These are phyloP conservation scores for Blennius ocellaris DNA, from an alignment of 2,113 vertebrate genomes.

Conservation along the genomic window DNA sequence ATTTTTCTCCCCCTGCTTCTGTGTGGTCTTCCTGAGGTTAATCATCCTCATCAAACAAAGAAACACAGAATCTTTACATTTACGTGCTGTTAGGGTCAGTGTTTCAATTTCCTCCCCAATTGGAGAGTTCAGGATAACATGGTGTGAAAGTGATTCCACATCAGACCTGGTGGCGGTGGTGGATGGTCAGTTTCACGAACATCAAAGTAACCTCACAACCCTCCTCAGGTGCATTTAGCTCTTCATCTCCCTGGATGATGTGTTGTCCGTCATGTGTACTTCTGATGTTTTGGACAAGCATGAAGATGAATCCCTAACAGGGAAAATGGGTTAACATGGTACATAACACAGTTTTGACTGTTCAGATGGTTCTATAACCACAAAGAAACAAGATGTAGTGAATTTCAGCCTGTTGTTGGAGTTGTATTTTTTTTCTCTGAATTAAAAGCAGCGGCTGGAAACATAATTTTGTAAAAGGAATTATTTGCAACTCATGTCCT, in stretches of 20 bases:
- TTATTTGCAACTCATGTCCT: no score
- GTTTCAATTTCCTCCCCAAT: conserved; percentile 50
- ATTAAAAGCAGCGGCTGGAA: no score
- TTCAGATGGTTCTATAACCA: no score
- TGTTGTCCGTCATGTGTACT: not conserved
- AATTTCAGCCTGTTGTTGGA: no score
- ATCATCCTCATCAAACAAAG: conserved; percentile 28
- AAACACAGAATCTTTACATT: conserved; percentile 11
- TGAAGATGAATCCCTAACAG: not conserved
- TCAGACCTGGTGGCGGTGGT: conserved; percentile 7
- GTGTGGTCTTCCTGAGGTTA: conserved; percentile 22
- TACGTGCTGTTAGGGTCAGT: conserved; percentile 31
- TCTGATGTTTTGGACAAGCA: not conserved
- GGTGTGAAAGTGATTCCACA: conserved; percentile 21
- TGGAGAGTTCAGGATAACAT: conserved; percentile 35
- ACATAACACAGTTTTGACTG: no score
- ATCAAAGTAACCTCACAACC: conserved; percentile 25
- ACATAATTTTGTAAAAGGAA: no score
- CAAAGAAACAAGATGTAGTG: no score
- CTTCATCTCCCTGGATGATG: conserved; percentile 29
- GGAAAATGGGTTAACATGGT: no score
- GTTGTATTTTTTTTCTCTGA: no score
- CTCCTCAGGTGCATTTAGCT: conserved; percentile 16
- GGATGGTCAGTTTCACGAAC: not conserved
- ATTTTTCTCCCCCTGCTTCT: not conserved